Conservation (phyloP, 2,888 invertebrate species). For the Lithosia quadra region DNA sequence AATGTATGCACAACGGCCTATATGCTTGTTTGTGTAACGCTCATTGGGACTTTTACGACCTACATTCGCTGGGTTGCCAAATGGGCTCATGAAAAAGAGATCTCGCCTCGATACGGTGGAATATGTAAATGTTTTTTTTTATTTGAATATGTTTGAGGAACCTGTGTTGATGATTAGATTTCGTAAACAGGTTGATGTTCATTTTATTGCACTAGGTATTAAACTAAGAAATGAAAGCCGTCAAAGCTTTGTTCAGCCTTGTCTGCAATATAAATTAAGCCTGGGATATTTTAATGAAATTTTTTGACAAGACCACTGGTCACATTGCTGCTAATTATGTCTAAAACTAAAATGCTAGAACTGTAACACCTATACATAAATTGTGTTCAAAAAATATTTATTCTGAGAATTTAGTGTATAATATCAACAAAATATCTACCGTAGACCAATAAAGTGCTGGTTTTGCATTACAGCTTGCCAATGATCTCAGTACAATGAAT, state of each 20-base stretch:
- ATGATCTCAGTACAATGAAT: no score
- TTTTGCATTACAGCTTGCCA: no score
- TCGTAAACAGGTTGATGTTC: conserved; percentile 24
- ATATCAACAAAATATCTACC: no score
- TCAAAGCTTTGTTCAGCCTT: background rate
- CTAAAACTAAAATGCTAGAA: no score
- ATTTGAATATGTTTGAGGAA: conserved; percentile 53
- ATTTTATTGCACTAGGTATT: background rate
- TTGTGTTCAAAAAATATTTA: no score
- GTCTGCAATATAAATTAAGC: no score
- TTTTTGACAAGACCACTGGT: no score
- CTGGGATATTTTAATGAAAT: no score
- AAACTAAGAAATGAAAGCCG: background rate
- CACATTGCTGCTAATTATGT: no score
- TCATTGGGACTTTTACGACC: conserved; percentile 68
- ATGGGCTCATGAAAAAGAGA: conserved; percentile 76
- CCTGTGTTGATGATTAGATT: conserved; percentile 55
- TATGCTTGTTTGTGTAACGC: conserved; percentile 65
- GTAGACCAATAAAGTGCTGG: no score
- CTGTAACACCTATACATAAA: no score
- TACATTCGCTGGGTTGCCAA: conserved; percentile 69
- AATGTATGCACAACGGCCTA: conserved; percentile 18
- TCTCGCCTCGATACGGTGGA: conserved; percentile 60
- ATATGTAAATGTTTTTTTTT: conserved; percentile 71
- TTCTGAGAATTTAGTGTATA: no score